Base-by-base conservation (phyloP, 2,888 invertebrate genomes). In the Phalera bucephala region DNA sequence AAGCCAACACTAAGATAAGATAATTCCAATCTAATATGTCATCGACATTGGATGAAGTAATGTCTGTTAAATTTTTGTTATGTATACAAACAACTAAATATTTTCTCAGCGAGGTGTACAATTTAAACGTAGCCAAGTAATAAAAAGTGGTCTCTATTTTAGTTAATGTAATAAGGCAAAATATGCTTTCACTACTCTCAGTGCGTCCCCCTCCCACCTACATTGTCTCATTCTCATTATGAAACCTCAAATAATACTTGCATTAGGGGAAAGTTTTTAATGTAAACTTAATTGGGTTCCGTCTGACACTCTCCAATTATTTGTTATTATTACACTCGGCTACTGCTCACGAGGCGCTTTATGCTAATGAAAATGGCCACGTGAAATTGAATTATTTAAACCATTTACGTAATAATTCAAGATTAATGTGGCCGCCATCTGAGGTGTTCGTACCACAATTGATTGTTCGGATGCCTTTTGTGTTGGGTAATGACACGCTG, bases 201-300 rank as follows among this genome's bases (percentile, higher is more conserved):
- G 5, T 7, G 1, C 23, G 25, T 10, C 22, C 36, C 44, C 42
- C 40, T 36, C 38, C 36, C 41, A 33, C 45, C 43, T 54, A 48
- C 64, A 68, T 72, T 64, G 69, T 73, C 66, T 72, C 55, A 38
- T 54, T 39, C 59, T 66, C 64, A 68, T 68, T 72, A 72, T 61
- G 57, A 67, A 65, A 68, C 62, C 51, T 64, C 57, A 51, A 69
- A 73, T 64, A 72, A 64, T 61, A 70, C 69, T 61, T 58, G 56
- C 56, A 64, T 68, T 66, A 62, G 65, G 70, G 69, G 75, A 79
- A 80, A 79, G 78, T 74, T 64, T 63, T 58, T 65, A 70, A 73
- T 70, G 57, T 53, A 40, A 61, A 74, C 42, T 67, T 75, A 72
- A 77, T 76, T 74, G 70, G 62, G 58, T 52, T 52, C 45, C 53